phyloP scores from a whole-genome alignment of 2,113 vertebrate genomes.

The Malurus elegans region DNA sequence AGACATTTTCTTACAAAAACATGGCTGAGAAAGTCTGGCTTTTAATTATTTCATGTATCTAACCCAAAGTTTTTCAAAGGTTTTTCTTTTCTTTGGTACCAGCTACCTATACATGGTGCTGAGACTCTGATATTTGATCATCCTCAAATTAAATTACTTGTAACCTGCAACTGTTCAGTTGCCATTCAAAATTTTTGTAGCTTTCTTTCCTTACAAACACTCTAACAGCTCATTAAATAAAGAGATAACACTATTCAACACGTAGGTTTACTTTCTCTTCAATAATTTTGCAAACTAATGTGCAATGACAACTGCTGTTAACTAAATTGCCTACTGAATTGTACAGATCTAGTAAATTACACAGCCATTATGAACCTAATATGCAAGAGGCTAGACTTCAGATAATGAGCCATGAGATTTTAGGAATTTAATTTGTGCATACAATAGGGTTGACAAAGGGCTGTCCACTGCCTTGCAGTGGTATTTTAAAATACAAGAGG shows the following conservation, averaged over 20 bases:
- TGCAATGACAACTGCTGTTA: conserved; percentile 18
- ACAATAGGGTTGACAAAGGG: conserved; percentile 17
- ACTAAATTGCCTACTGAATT: conserved; percentile 20
- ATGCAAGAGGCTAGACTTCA: conserved; percentile 38
- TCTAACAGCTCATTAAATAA: background rate
- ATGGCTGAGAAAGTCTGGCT: background rate
- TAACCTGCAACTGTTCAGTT: background rate
- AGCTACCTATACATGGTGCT: background rate
- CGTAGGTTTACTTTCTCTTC: background rate
- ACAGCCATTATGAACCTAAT: conserved; percentile 33
- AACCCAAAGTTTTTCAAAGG: background rate
- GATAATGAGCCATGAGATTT: conserved; percentile 50
- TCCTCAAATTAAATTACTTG: background rate
- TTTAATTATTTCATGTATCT: background rate
- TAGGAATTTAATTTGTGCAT: conserved; percentile 47
- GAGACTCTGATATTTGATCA: background rate
- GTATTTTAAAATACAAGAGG: conserved; percentile 1
- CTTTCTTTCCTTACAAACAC: background rate
- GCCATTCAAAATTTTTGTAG: background rate
- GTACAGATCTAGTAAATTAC: conserved; percentile 51
- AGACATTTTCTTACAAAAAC: background rate
- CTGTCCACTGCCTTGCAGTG: background rate
- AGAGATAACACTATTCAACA: background rate
- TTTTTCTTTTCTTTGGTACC: background rate
- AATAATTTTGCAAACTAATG: conserved; percentile 12